Base-by-base conservation (phyloP, 2,113 vertebrate species). In the Sceloporus tristichus region DNA sequence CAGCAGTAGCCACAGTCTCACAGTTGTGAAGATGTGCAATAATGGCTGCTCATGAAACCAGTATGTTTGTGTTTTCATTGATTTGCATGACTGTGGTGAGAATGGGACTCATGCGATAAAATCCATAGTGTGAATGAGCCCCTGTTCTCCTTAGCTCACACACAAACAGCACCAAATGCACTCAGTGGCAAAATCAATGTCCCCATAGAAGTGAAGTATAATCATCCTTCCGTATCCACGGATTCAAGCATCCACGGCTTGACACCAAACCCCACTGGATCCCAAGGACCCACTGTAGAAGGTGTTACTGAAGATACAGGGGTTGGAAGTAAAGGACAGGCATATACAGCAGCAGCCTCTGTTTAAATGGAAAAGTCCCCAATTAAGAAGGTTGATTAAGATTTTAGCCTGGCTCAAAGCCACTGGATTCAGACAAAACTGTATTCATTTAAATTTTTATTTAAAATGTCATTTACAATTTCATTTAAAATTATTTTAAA, bases 371-470 rank as follows among this genome's bases (percentile, higher is more conserved):
- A 38, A 75, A 54, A 87, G 79, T 71, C 65, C 7, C 79, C 71
- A 87, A 82, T 82, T 87, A 87, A 87, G 82, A 21, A 56, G 70
- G 56, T 66, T 87, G 82, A 82, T 87, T 82, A 66, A 68, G 56
- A 76, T 7, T 65, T 74, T 34, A 75, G 79, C 54, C 71, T 82
- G 70, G 42, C 59, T 80, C 5, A 65, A 38, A 42, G 25, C 10
- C 40, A 73, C 48, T 53, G 5, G 16, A 1, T 29, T 48, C 54
- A 65, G 14, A 83, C 8, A 27, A 23, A 84, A 62, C 48, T 25
- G 11, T 78, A 54, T 19, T 4, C 1, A 13, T 42, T 13, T n/a
- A 7, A 4, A 62, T 14, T 62, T 18, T 18, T 62, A 62, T 4
- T 14, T 62, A 18, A 62, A 62, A 62, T 16, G 19, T 27, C 11